A percentile compares a stretch with the other conserved stretches of the same genome.
Conservation (phyloP, 1,140 invertebrate genomes). For the Euwallacea fornicatus region DNA sequence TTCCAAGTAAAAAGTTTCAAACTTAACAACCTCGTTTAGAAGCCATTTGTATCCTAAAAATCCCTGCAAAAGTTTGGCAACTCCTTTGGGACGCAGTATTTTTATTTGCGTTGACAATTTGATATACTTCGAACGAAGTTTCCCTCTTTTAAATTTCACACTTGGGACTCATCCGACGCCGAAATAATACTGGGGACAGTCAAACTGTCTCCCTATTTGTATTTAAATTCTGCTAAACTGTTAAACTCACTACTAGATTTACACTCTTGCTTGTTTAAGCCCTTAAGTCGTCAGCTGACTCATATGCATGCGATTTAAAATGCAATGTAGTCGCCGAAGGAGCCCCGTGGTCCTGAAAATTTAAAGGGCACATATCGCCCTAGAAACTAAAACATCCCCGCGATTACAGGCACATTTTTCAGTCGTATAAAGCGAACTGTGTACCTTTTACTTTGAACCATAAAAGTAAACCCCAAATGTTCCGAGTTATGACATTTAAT, state of each 20-base stretch:
- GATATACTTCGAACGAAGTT: constrained; percentile 20
- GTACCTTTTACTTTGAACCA: constrained; percentile 9
- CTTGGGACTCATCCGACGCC: constrained; percentile 16
- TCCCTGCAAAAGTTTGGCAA: neutral
- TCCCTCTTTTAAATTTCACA: constrained; percentile 25
- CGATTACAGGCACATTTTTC: constrained; percentile 5
- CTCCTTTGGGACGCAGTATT: constrained; percentile 6
- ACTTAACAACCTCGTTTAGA: too few species aligned
- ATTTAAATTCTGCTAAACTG: constrained; percentile 20
- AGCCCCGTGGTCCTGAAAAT: neutral
- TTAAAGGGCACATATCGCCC: constrained; percentile 1
- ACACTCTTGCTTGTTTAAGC: too few species aligned
- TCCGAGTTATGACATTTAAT: constrained; percentile 13
- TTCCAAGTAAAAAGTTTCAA: too few species aligned
- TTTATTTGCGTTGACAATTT: constrained; percentile 31
- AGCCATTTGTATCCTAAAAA: too few species aligned
- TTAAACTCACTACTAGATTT: neutral
- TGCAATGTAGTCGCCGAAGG: too few species aligned
- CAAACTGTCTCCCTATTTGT: constrained; percentile 8
- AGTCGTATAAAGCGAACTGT: neutral
- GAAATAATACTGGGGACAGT: constrained; percentile 11
- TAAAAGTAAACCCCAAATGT: constrained; percentile 8
- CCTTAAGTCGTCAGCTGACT: too few species aligned
- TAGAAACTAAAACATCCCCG: constrained; percentile 4
- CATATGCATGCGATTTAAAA: too few species aligned